These are phyloP conservation scores for Todiramphus chloris DNA, from an alignment of 2,113 vertebrate species.

Conservation along the genomic window DNA sequence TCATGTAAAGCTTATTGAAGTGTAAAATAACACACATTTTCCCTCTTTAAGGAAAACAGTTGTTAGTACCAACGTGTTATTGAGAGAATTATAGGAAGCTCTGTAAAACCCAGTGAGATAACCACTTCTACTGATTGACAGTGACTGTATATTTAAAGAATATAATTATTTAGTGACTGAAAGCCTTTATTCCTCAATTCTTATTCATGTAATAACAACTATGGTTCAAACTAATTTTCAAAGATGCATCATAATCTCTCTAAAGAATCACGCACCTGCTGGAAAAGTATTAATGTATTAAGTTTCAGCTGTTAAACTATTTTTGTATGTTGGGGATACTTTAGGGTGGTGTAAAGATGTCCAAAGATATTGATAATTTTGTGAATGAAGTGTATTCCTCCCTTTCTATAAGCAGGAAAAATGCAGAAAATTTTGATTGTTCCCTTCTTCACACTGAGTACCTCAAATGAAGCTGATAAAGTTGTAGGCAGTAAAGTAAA, in stretches of 20 bases:
- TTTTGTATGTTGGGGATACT: not conserved
- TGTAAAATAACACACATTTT: not conserved
- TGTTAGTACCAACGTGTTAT: not conserved
- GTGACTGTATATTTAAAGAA: not conserved
- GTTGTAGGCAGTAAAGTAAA: not conserved
- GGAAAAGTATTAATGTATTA: not conserved
- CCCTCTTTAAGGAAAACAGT: not conserved
- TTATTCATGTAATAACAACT: not conserved
- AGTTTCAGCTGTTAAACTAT: not conserved
- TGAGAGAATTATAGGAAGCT: not conserved
- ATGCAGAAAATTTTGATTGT: rapidly evolving
- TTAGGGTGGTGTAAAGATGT: not conserved
- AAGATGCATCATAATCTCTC: not conserved
- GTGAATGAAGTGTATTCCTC: not conserved
- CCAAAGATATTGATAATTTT: not conserved
- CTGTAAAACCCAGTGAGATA: not conserved
- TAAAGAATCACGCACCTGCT: not conserved
- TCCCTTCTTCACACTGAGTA: not conserved
- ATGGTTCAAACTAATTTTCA: rapidly evolving
- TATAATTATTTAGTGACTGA: not conserved
- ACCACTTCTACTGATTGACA: not conserved
- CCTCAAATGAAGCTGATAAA: not conserved
- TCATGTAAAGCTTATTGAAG: conserved; percentile 7
- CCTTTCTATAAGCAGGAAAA: not conserved
- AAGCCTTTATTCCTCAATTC: not conserved